Percentiles rank a stretch among this genome's conserved stretches.
Conservation (phyloP, 2,888 invertebrate genomes). For the Drosophila cyrtoloma region DNA sequence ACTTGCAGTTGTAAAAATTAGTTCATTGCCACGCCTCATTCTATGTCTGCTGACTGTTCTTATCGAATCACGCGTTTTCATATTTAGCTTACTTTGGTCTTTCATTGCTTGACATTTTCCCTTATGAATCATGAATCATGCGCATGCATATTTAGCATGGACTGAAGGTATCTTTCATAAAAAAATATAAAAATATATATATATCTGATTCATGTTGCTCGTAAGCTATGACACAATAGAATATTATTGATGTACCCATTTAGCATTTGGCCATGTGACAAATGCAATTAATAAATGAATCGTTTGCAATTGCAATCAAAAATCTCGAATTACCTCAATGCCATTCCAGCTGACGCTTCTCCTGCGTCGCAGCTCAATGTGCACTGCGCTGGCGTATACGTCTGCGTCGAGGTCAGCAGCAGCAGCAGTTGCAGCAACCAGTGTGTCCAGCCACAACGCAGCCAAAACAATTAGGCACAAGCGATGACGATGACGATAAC, state of each 20-base stretch:
- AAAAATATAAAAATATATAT: background rate
- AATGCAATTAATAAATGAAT: conserved; percentile 39
- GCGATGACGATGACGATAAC: conserved; percentile 33
- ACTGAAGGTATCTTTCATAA: conserved; percentile 6
- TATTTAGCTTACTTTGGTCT: background rate
- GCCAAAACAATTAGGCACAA: conserved; percentile 68
- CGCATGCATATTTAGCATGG: conserved; percentile 7
- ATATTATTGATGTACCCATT: background rate
- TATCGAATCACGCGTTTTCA: conserved; percentile 39
- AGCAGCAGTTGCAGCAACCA: conserved; percentile 29
- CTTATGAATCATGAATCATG: background rate
- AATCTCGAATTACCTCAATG: conserved; percentile 78
- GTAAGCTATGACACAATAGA: background rate
- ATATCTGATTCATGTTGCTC: conserved; percentile 21
- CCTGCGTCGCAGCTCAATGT: conserved; percentile 83
- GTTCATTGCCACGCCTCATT: conserved; percentile 32
- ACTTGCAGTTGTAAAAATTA: conserved; percentile 26
- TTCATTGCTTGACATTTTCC: background rate
- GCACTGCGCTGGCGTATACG: conserved; percentile 49
- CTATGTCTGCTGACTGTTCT: conserved; percentile 39
- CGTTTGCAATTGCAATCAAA: conserved; percentile 25
- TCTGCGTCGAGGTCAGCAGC: conserved; percentile 12
- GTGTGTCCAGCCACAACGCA: conserved; percentile 54
- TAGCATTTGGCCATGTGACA: conserved; percentile 29
- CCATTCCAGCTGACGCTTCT: conserved; percentile 82